These are phyloP conservation scores for Rotaria magnacalcarata DNA, from an alignment of 2,888 invertebrate species.

Conservation along the genomic window DNA sequence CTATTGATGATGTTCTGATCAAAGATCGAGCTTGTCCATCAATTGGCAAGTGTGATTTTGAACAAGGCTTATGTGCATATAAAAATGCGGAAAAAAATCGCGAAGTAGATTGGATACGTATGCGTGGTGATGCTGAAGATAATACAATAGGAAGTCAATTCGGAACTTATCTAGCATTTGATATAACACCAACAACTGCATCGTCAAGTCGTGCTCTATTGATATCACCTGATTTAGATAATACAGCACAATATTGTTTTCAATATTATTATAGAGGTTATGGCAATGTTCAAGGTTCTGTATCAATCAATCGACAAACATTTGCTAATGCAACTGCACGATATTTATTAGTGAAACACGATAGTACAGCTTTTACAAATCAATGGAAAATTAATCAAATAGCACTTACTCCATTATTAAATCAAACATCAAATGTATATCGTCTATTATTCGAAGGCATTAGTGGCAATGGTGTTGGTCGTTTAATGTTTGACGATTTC, in stretches of 20 bases:
- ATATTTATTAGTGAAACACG: not conserved
- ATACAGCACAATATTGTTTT: constrained; percentile 38
- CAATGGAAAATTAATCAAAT: constrained; percentile 2
- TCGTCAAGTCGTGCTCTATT: constrained; percentile 37
- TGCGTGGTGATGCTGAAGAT: constrained; percentile 50
- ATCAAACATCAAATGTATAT: constrained; percentile 25
- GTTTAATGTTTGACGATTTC: constrained; percentile 8
- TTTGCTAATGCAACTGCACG: not conserved
- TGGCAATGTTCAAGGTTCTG: not conserved
- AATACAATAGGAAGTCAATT: constrained; percentile 45
- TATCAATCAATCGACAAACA: constrained; percentile 16
- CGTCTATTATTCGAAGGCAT: constrained; percentile 10
- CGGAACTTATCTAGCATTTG: constrained; percentile 46
- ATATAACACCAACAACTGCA: constrained; percentile 36
- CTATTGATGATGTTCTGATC: constrained; percentile 41
- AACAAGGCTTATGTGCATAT: constrained; percentile 44
- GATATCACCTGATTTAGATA: constrained; percentile 38
- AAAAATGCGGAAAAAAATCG: constrained; percentile 48
- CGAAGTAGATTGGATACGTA: constrained; percentile 55
- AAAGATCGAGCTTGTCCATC: constrained; percentile 47
- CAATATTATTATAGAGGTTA: constrained; percentile 43
- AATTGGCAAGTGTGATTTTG: constrained; percentile 49
- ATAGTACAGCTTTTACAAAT: not conserved
- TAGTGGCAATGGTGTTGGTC: not conserved
- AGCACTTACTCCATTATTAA: not conserved